Percentiles rank a stretch among this genome's conserved stretches.
phyloP scores from a whole-genome alignment of 2,888 invertebrate species.

The Palloptera scutellata region DNA sequence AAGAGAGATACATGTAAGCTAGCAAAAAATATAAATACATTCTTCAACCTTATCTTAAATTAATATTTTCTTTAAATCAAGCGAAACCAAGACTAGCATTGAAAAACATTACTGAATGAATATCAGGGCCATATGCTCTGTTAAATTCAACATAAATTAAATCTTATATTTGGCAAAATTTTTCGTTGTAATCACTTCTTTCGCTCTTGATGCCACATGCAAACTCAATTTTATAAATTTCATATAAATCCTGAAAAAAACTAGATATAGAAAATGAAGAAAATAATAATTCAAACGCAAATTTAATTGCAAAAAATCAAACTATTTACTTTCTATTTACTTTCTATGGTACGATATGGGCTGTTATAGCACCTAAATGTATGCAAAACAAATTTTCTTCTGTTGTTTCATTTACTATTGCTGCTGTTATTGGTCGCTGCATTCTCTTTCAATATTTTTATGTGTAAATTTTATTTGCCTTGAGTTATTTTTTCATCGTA shows the following conservation, averaged over 20 bases:
- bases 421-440: not conserved
- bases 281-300: not conserved
- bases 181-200: constrained; percentile 1
- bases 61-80: no score
- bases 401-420: not conserved
- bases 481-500: not conserved
- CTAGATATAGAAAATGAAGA: not conserved
- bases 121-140: no score
- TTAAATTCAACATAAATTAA: no score
- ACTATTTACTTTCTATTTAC: not conserved
- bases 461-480: not conserved
- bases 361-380: constrained; percentile 34
- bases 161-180: no score
- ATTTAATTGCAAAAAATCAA: constrained; percentile 16
- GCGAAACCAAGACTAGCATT: no score
- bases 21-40: no score
- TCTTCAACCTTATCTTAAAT: no score
- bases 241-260: no score
- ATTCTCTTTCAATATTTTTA: not conserved
- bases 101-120: no score
- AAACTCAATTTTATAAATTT: no score
- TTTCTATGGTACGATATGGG: not conserved
- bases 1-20: no score
- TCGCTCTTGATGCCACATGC: not conserved
- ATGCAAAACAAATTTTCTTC: constrained; percentile 20